Base-by-base conservation (phyloP, 2,797 vertebrate species). In the Cynopterus sphinx region DNA sequence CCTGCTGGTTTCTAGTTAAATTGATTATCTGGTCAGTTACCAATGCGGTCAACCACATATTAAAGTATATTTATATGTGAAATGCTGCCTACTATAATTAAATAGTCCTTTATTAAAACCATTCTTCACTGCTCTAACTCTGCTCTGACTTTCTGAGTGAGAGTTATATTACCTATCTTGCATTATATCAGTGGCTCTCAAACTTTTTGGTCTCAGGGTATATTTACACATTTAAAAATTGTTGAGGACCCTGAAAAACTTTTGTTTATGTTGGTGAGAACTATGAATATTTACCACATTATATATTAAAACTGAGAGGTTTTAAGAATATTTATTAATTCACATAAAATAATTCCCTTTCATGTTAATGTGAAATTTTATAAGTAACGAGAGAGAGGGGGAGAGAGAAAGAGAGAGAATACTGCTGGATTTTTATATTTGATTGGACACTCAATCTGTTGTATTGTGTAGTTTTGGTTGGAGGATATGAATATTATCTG, bases 1-100 rank as follows among this genome's bases (percentile, higher is more conserved):
- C 98, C 98, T 98, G 97, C 97, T 98, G 98, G 97, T 98, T 98
- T 98, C 98, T 98, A 98, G 98, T 98, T 98, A 97, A 98, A 98
- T 98, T 98, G 98, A 97, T 98, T 99, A 98, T 96, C 97, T 97
- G 95, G 98, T 97, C 98, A 98, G 97, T 98, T 98, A 96, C 98
- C 98, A 98, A 97, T 97, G 96, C 97, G 98, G 96, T 98, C 98
- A 98, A 99, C 98, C 98, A 98, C 98, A 98, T 97, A 98, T 98
- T 98, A 98, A 98, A 98, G 98, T 99, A 96, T 98, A 98, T 98
- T 98, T 98, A 97, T 99, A 97, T 98, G 98, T 98, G 97, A 96
- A 97, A 98, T 97, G 97, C 98, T 99, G 98, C 98, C 98, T 98
- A 97, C 70, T 84, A 97, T 97, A 94, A 98, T 98, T 96, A 98